Evolutionary conservation across 2,888 invertebrate genomes (phyloP).

Genomic region (Troilus luridus): DNA sequence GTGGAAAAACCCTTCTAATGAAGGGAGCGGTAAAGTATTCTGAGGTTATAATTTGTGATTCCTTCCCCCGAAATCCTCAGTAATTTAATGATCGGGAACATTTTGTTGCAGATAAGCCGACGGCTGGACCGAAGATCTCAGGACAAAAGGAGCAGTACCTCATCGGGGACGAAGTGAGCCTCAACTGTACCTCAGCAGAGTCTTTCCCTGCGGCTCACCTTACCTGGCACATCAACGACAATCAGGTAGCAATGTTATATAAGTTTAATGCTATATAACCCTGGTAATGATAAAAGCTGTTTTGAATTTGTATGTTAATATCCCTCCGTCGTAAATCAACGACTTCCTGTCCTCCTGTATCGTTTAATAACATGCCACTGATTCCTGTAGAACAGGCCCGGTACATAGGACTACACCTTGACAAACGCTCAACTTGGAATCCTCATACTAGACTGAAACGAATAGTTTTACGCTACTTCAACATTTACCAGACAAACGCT

Average conservation of each 20-base stretch:
- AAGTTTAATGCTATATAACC: too few species aligned
- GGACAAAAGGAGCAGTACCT: slow-evolving; percentile 72
- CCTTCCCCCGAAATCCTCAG: neutral
- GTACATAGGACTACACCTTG: too few species aligned
- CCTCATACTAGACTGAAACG: too few species aligned
- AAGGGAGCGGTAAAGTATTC: neutral
- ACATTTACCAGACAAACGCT: too few species aligned
- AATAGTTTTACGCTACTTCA: too few species aligned
- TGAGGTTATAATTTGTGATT: neutral
- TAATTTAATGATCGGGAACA: neutral
- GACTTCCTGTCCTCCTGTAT: too few species aligned
- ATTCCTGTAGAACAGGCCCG: too few species aligned
- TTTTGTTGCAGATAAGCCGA: slow-evolving; percentile 69
- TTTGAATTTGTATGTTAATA: neutral
- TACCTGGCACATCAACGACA: slow-evolving; percentile 72
- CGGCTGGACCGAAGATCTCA: slow-evolving; percentile 71
- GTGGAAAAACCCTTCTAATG: neutral
- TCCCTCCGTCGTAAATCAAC: neutral
- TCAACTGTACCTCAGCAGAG: slow-evolving; percentile 72
- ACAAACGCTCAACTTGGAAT: too few species aligned
- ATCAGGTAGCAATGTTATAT: slow-evolving; percentile 67
- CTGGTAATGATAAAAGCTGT: too few species aligned
- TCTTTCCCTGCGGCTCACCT: slow-evolving; percentile 71
- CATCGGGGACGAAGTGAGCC: slow-evolving; percentile 71
- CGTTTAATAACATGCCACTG: too few species aligned